Evolutionary conservation across 2,797 vertebrate species (phyloP), one percentile per base, ranked within the genome.

Genomic region (Otolemur crassicaudatus): DNA sequence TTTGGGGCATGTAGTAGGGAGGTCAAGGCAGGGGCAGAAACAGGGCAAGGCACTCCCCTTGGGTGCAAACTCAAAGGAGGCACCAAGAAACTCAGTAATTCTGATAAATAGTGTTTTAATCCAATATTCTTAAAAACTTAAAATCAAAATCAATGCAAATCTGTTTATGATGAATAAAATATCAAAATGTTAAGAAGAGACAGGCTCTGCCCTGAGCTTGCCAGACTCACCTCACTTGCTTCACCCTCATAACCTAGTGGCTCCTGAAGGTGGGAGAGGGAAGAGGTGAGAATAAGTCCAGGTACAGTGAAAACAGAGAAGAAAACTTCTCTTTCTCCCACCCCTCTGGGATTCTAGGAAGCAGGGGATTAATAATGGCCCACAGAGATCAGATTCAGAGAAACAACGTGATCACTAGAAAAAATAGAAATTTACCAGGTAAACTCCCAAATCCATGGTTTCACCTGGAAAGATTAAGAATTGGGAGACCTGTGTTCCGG

Each of bases 311-410:
- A 46, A 70, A 58, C 0, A 25, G 43, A 37, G 8, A 17, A 43
- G 11, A 56, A 29, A 29, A 23, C 14, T 7, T 46, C 16, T 73
- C 1, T 0, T n/a, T 27, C 22, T 43, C 3, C 43, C 12, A 40
- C 34, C 11, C 7, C 9, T 19, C 27, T 2, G 7, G 43, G 7
- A 5, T 72, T 90, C 67, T 34, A 61, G 69, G 77, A 82, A 69
- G 4, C 8, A n/a, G 63, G 17, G 10, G 14, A 19, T 2, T 17
- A 12, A 46, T 13, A 9, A 46, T 46, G 2, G n/a, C 6, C 9
- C 23, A n/a, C 40, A 76, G 65, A 61, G 23, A 31, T 61, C 17
- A 43, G 29, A n/a, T 83, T 76, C 81, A 56, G 80, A 56, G 25
- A n/a, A 11, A 23, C 5, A 5, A 76, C 37, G 4, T 34, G 9